phyloP scores from a whole-genome alignment of 2,113 vertebrate species.

The Trichomycterus rosablanca region DNA sequence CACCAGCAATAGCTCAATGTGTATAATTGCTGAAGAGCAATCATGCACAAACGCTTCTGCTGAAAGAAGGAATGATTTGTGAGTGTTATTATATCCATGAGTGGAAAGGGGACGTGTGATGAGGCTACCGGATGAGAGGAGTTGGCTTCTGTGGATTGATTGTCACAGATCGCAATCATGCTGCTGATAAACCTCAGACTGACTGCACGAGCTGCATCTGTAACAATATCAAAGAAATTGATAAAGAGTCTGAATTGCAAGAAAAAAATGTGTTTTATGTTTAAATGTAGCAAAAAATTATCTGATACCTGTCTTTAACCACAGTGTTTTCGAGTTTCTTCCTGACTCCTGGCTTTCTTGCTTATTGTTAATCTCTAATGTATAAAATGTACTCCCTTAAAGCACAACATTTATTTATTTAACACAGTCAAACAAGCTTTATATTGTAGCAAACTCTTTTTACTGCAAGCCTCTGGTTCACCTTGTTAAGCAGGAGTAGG shows the following conservation, averaged over 20 bases:
- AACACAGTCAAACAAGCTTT: no score
- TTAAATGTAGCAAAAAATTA: background rate
- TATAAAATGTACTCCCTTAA: no score
- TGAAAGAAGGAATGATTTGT: slow-evolving; percentile 49
- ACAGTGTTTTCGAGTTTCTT: no score
- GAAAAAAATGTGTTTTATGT: slow-evolving; percentile 3
- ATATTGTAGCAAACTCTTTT: no score
- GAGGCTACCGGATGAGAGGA: no score
- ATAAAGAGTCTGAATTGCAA: background rate
- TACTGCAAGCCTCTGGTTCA: no score
- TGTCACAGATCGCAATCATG: slow-evolving; percentile 30
- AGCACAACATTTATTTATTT: no score
- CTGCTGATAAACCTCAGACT: slow-evolving; percentile 47
- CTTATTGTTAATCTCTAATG: no score
- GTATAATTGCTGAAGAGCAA: slow-evolving; percentile 12
- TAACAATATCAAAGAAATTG: background rate
- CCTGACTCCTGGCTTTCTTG: no score
- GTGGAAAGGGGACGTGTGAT: slow-evolving; percentile 43
- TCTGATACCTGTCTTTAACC: no score
- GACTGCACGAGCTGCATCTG: slow-evolving; percentile 29
- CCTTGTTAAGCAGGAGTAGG: no score
- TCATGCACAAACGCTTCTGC: slow-evolving; percentile 34
- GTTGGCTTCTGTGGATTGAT: slow-evolving; percentile 47
- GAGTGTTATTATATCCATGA: slow-evolving; percentile 41
- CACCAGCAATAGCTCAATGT: background rate